Evolutionary conservation across 1,140 invertebrate species (phyloP).

Genomic region (Zaprionus taronus): DNA sequence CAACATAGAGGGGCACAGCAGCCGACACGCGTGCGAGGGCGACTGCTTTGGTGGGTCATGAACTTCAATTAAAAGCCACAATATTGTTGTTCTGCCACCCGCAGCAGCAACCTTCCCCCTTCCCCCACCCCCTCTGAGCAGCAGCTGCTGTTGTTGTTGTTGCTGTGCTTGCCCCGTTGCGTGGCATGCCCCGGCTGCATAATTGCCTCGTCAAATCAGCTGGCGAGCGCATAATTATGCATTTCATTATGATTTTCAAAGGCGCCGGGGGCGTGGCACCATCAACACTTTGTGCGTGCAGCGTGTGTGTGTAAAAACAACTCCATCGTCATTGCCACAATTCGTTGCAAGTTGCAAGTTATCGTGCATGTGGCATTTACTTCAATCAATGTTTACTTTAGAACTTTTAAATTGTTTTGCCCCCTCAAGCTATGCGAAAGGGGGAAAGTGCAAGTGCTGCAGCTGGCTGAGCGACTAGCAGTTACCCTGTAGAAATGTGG

Average conservation of each 20-base stretch:
- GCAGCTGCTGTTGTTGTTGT: slow-evolving; percentile 34
- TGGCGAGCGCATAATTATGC: slow-evolving; percentile 66
- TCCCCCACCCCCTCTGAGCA: background rate
- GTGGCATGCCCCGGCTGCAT: slow-evolving; percentile 38
- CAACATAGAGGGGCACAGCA: slow-evolving; percentile 15
- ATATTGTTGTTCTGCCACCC: slow-evolving; percentile 12
- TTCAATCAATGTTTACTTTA: slow-evolving; percentile 49
- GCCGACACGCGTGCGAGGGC: slow-evolving; percentile 44
- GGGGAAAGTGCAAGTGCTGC: background rate
- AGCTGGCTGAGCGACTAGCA: background rate
- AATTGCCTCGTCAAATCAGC: slow-evolving; percentile 66
- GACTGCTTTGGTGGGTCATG: slow-evolving; percentile 69
- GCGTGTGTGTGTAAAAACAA: background rate
- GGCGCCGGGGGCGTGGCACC: slow-evolving; percentile 31
- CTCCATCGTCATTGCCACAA: slow-evolving; percentile 6
- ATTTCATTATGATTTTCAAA: slow-evolving; percentile 41
- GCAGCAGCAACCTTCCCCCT: background rate
- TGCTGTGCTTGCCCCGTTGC: background rate
- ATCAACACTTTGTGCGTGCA: slow-evolving; percentile 25
- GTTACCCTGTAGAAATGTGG: slow-evolving; percentile 14
- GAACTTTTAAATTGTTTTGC: slow-evolving; percentile 18
- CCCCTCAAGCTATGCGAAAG: background rate
- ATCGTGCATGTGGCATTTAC: slow-evolving; percentile 27
- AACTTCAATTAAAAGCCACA: slow-evolving; percentile 72
- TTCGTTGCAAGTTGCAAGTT: slow-evolving; percentile 25